Base-by-base conservation (phyloP, 2,888 invertebrate genomes). In the Tenthredo livida region DNA sequence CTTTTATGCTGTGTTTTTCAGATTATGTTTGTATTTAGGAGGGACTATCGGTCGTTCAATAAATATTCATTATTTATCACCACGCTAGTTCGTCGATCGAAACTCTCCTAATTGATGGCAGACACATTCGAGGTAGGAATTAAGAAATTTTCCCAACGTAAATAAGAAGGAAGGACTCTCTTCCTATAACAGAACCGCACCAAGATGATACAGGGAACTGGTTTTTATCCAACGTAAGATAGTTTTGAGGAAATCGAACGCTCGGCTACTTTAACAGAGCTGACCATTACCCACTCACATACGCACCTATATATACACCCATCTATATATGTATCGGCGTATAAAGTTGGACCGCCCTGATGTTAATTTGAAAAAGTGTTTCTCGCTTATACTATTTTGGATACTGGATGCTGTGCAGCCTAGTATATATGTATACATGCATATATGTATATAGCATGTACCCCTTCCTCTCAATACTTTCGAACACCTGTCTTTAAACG, bases 71-170 rank as follows among this genome's bases (percentile, higher is more conserved):
- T 70, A 83, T 67, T 83, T 67, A 83, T 83, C 83, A 25, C 29
- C 17, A 25, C 6, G 43, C 47, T 6, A 29, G 29, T 25, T 12
- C 67, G 33, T 21, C n/a, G 40, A 43, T 80, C 80, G n/a, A n/a
- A 21, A 61, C 40, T 37, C 40, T 40, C n/a, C 43, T 43, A 67
- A 83, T 67, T 67, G 67, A 50, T 67, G 80, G 47, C 43, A 43
- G 80, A 80, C 61, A 80, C 43, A 80, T 33, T 15, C 40, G 61
- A 37, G 33, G 65, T 25, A 65, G 70, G 25, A 80, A 83, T 83
- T 67, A 70, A 83, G 83, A 83, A 83, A 83, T 83, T 83, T 54
- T 83, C 83, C 50, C 83, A 67, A 25, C 77, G 37, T 77, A 50
- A 33, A 73, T 21, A 73, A 37, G 40, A 37, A 80, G 65, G 40